A percentile compares a stretch with the other conserved stretches of the same genome.
Conservation (phyloP, 2,797 vertebrate species). For the Xyrichtys novacula region DNA sequence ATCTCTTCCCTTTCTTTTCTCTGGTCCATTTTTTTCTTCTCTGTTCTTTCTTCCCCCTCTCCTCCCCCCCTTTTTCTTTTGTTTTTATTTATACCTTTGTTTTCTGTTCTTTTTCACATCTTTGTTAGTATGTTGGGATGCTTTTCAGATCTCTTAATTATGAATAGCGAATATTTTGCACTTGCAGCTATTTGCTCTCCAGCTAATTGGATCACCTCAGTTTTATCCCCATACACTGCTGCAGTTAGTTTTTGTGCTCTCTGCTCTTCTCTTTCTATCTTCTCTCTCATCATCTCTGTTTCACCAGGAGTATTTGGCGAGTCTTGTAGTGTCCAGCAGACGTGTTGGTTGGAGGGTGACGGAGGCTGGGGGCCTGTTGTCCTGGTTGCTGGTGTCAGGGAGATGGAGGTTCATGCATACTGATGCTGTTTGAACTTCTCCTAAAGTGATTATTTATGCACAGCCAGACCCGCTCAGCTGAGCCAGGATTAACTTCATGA, state of each 20-base stretch:
- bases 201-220: not conserved
- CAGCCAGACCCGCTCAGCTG: slow-evolving; percentile 65
- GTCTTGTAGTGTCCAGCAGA: slow-evolving; percentile 38
- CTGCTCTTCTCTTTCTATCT: slow-evolving; percentile 18
- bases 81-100: not conserved
- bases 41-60: not conserved
- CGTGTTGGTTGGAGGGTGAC: slow-evolving; percentile 53
- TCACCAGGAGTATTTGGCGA: slow-evolving; percentile 18
- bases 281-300: slow-evolving; percentile 3
- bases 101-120: not conserved
- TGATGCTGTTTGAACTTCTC: slow-evolving; percentile 81
- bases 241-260: slow-evolving; percentile 9
- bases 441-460: slow-evolving; percentile 83
- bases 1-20: slow-evolving; percentile 5
- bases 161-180: not conserved
- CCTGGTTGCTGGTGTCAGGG: slow-evolving; percentile 67
- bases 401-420: slow-evolving; percentile 80
- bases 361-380: slow-evolving; percentile 59
- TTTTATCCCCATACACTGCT: not conserved
- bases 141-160: not conserved
- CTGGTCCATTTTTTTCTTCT: not conserved
- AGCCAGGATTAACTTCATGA: slow-evolving; percentile 80
- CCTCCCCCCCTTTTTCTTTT: not conserved
- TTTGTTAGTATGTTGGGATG: not conserved
- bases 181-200: not conserved